A percentile compares a stretch with the other conserved stretches of the same genome.
phyloP scores from a whole-genome alignment of 2,113 vertebrate species.

The Propithecus coquereli region DNA sequence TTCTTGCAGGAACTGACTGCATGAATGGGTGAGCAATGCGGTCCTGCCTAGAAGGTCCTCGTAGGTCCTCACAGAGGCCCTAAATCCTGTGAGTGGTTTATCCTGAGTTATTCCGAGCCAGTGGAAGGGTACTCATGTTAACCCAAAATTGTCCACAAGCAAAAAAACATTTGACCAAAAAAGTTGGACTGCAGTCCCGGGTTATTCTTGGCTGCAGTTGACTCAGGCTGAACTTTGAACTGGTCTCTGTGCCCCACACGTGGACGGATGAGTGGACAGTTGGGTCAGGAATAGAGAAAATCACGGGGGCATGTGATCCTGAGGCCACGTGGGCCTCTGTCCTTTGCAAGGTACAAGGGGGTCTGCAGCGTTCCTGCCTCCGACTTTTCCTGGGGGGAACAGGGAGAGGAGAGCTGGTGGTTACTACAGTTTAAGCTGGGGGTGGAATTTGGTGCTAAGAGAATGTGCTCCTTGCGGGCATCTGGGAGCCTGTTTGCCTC shows the following conservation, averaged over 20 bases:
- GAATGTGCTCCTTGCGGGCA: background rate
- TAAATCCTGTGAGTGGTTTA: background rate
- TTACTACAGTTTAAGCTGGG: background rate
- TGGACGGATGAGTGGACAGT: accelerated
- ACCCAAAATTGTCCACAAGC: background rate
- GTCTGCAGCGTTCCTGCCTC: background rate
- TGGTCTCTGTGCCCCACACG: background rate
- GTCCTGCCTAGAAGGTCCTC: background rate
- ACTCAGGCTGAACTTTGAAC: background rate
- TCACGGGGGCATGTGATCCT: background rate
- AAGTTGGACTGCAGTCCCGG: background rate
- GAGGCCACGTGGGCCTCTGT: background rate
- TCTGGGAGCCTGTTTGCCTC: background rate
- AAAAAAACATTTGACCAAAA: too few relatives aligned
- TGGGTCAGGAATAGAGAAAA: background rate
- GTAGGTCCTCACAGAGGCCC: background rate
- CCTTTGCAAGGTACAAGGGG: background rate
- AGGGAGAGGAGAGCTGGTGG: background rate
- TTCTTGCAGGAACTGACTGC: background rate
- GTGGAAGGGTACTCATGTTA: background rate
- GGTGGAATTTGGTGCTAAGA: background rate
- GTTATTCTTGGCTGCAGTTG: background rate
- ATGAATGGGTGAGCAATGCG: background rate
- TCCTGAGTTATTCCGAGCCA: background rate
- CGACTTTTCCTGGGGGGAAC: background rate